These are phyloP conservation scores for Anolis sagrei DNA, from an alignment of 2,113 vertebrate genomes.

Conservation along the genomic window DNA sequence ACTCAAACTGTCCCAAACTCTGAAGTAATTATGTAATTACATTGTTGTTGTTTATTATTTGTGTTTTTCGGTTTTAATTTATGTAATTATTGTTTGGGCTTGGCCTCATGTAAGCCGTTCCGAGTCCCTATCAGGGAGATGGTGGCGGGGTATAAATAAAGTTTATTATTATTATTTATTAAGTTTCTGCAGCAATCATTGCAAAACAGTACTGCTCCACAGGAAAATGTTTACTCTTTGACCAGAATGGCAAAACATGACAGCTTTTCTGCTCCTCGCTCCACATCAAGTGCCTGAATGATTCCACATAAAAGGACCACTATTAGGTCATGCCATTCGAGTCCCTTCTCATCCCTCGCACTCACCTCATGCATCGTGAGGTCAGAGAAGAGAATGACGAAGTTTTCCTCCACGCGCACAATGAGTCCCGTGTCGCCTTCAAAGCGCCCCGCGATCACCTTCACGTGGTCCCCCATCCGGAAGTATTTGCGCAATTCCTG, in stretches of 20 bases:
- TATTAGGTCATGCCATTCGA: neutral
- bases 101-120: too few relatives aligned
- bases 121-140: too few relatives aligned
- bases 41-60: too few relatives aligned
- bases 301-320: neutral
- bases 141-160: too few relatives aligned
- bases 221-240: neutral
- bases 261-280: neutral
- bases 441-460: slow-evolving; percentile 93
- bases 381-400: slow-evolving; percentile 95
- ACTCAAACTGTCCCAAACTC: neutral
- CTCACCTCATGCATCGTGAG: slow-evolving; percentile 95
- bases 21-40: too few relatives aligned
- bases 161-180: too few relatives aligned
- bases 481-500: slow-evolving; percentile 95
- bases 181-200: too few relatives aligned
- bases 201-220: neutral
- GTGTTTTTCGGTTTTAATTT: too few relatives aligned
- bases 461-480: slow-evolving; percentile 96
- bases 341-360: rapidly evolving
- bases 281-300: too few relatives aligned
- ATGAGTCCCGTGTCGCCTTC: slow-evolving; percentile 96
- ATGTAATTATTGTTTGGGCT: too few relatives aligned
- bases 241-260: neutral
- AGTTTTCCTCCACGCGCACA: slow-evolving; percentile 95